Evolutionary conservation across 2,113 vertebrate genomes (phyloP), one percentile per base, ranked within the genome.

Genomic region (Scomber colias): DNA sequence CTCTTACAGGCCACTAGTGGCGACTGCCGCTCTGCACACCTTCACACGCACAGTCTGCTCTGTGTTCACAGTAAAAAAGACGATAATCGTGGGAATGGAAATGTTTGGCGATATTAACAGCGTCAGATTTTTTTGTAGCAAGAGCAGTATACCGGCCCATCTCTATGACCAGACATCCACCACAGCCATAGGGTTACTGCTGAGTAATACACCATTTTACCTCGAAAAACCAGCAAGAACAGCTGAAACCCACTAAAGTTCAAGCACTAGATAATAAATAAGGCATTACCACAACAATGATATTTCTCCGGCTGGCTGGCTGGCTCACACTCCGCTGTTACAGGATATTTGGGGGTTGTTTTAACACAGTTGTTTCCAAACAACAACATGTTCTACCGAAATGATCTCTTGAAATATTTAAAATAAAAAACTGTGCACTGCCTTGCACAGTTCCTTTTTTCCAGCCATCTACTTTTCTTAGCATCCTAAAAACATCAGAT

Each of bases 241-340:
- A 61, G 50, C 75, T 64, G 51, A 71, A 59, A 70, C 66, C 77
- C 24, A 53, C 57, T 48, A 11, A 50, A 78, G 48, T 67, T 54
- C 16, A 57, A 56, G 67, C 46, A 61, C 45, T 46, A 21, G 68
- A 73, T n/a, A 70, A 69, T 56, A 82, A 79, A 85, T 56, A 84
- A 79, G 44, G 49, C 66, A 61, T 76, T 59, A 69, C 27, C 7
- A 70, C 45, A 30, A 46, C 64, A 48, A 81, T 19, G 63, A 72
- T 19, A 70, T 77, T n/a, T 67, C 21, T 67, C 19, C 69, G 59
- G 56, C 3, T 66, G 30, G 44, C 50, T 61, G 21, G 21, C 21
- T 21, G 21, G 21, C 74, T 63, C 51, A 48, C 54, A 51, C 70
- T 62, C 51, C 57, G 61, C 50, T 50, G 66, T 71, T 51, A 79